A percentile compares a stretch with the other conserved stretches of the same genome.
Evolutionary conservation across 2,113 vertebrate genomes (phyloP).

Genomic region (Cinclus cinclus): DNA sequence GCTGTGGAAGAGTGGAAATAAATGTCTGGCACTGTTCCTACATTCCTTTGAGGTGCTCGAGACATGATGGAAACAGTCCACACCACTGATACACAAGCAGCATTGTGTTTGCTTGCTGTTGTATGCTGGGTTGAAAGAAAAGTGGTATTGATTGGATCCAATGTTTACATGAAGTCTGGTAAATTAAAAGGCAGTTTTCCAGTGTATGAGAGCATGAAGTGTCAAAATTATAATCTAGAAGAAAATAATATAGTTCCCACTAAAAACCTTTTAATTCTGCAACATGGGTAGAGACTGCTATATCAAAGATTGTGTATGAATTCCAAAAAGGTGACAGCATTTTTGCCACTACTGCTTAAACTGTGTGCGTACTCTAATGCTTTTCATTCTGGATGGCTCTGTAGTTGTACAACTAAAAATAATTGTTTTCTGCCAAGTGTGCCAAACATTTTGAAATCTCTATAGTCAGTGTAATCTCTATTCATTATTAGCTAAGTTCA

Average conservation of each 20-base stretch:
- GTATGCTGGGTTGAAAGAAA: not conserved
- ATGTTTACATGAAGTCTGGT: not conserved
- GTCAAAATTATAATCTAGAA: not conserved
- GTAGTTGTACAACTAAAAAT: not conserved
- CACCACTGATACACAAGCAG: not conserved
- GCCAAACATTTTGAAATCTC: not conserved
- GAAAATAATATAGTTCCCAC: not conserved
- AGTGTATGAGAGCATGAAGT: not conserved
- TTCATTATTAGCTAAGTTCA: not conserved
- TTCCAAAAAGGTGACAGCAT: not conserved
- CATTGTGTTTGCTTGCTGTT: not conserved
- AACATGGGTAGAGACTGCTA: fast-evolving
- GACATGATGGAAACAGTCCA: not conserved
- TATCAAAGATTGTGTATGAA: not conserved
- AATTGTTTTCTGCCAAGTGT: not conserved
- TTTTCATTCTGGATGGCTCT: not conserved
- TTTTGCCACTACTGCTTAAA: not conserved
- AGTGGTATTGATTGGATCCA: not conserved
- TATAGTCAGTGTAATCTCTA: not conserved
- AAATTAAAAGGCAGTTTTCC: not conserved
- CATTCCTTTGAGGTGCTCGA: not conserved
- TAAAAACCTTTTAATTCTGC: not conserved
- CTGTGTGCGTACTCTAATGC: not conserved
- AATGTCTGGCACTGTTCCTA: not conserved
- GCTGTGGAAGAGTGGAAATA: not conserved